Evolutionary conservation across 2,113 vertebrate species (phyloP).

Genomic region (Gymnobelideus leadbeateri): DNA sequence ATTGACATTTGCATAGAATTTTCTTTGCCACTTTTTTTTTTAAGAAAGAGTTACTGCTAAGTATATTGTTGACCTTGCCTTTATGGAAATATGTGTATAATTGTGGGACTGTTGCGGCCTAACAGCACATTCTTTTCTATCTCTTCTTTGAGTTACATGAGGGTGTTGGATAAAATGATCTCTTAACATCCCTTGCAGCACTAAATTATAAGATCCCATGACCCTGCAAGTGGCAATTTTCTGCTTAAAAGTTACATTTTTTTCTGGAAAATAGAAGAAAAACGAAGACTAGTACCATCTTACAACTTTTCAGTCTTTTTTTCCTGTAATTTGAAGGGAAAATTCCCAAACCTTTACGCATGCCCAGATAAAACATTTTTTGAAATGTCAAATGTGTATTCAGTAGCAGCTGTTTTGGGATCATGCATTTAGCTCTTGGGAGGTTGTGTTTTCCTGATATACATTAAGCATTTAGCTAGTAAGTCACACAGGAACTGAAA

Average conservation of each 20-base stretch:
- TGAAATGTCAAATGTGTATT: constrained; percentile 22
- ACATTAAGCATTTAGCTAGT: neutral
- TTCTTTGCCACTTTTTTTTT: neutral
- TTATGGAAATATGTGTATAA: neutral
- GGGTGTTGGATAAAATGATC: neutral
- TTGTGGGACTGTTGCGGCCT: neutral
- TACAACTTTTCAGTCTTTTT: neutral
- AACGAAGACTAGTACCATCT: accelerated
- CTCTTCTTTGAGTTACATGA: constrained; percentile 39
- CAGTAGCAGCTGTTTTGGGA: neutral
- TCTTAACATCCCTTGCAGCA: neutral
- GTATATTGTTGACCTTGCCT: neutral
- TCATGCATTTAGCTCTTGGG: neutral
- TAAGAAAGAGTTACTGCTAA: neutral
- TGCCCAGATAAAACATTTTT: neutral
- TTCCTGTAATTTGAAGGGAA: constrained; percentile 8
- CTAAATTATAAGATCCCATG: neutral
- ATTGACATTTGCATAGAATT: neutral
- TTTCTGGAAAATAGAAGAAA: neutral
- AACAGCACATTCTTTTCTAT: neutral
- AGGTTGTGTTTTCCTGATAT: neutral
- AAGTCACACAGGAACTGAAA: neutral
- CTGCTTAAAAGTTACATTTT: neutral
- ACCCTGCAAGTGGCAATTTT: neutral
- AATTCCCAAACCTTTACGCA: neutral